phyloP scores from a whole-genome alignment of 2,797 vertebrate species.

The Chelonia mydas region DNA sequence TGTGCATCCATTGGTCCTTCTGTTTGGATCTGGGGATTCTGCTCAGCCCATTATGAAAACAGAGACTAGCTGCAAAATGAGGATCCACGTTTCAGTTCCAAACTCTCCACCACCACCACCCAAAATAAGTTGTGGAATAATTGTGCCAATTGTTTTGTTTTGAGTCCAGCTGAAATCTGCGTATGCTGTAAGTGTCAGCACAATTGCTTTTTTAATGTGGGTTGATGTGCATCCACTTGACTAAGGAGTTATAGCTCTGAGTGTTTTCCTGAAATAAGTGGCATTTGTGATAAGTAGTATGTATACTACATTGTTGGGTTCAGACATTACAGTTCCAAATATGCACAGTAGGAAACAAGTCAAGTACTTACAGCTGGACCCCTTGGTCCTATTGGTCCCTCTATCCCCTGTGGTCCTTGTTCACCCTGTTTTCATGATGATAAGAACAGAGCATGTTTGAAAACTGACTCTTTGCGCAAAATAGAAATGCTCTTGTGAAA shows the following conservation, averaged over 20 bases:
- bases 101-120: background rate
- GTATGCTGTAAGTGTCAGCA: background rate
- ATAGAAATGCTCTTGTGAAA: background rate
- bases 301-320: background rate
- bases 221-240: background rate
- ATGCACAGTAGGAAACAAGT: background rate
- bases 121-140: background rate
- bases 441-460: conserved; percentile 1
- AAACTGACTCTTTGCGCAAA: background rate
- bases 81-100: background rate
- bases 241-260: background rate
- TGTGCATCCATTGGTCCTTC: background rate
- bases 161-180: background rate
- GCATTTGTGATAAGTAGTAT: background rate
- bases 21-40: background rate
- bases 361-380: conserved; percentile 89
- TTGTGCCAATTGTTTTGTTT: background rate
- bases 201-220: rapidly evolving
- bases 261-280: background rate
- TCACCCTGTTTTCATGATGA: conserved; percentile 85
- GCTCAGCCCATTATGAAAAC: background rate
- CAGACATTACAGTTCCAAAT: background rate
- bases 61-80: background rate
- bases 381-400: conserved; percentile 88
- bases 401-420: conserved; percentile 90